These are phyloP conservation scores for Puffinus mauretanicus DNA, from an alignment of 2,113 vertebrate species.

Conservation along the genomic window DNA sequence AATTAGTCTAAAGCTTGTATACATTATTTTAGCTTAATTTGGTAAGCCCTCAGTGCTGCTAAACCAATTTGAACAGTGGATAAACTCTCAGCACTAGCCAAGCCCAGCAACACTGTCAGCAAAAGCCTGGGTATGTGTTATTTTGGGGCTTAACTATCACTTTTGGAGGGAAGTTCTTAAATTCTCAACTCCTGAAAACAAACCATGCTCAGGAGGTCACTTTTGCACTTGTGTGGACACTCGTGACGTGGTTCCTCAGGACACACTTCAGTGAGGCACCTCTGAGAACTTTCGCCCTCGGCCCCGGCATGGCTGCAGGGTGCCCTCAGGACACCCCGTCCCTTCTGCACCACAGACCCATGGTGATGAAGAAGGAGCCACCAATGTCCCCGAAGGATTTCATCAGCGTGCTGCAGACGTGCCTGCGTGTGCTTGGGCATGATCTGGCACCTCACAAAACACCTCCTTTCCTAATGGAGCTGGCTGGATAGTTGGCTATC, in stretches of 20 bases:
- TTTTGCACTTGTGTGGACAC: background rate
- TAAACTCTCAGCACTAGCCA: background rate
- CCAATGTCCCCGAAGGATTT: fast-evolving
- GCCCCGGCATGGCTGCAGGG: background rate
- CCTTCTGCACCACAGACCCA: background rate
- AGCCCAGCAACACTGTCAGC: background rate
- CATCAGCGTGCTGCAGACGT: background rate
- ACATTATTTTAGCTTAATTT: background rate
- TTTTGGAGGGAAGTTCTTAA: background rate
- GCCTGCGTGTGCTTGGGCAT: background rate
- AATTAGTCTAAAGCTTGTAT: background rate
- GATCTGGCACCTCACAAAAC: background rate
- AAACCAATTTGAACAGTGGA: background rate
- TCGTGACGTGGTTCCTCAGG: background rate
- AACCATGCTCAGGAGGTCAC: background rate
- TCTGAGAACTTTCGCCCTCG: background rate
- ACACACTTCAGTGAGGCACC: background rate
- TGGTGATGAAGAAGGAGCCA: background rate
- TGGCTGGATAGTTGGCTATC: background rate
- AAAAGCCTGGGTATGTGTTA: background rate
- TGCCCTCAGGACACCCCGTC: background rate
- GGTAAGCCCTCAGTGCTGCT: background rate
- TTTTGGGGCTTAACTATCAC: background rate
- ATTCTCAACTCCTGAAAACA: background rate
- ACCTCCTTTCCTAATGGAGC: background rate